Percentiles rank a stretch among this genome's conserved stretches.
Evolutionary conservation across 2,113 vertebrate species (phyloP).

Genomic region (Ranitomeya variabilis): DNA sequence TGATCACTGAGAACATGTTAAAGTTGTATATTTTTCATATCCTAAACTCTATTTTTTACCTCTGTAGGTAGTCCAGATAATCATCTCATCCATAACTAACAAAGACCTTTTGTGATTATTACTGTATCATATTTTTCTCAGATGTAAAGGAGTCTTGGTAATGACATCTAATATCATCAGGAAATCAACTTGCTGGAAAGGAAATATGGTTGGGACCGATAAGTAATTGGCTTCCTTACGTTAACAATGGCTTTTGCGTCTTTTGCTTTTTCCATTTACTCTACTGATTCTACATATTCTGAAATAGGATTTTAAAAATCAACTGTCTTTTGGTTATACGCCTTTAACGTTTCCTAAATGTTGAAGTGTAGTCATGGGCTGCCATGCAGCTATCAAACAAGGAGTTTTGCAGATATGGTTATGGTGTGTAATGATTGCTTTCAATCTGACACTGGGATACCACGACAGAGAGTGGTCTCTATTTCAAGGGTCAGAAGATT

Average conservation of each 20-base stretch:
- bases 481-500: too few relatives aligned
- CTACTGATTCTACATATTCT: background rate
- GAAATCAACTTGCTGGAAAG: conserved; percentile 2
- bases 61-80: background rate
- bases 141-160: background rate
- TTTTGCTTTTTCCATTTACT: background rate
- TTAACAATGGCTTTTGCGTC: background rate
- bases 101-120: background rate
- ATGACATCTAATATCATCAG: background rate
- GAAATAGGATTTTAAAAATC: background rate
- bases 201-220: conserved; percentile 10
- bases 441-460: too few relatives aligned
- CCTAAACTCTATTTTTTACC: background rate
- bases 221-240: background rate
- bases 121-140: background rate
- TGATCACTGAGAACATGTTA: background rate
- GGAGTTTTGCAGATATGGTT: too few relatives aligned
- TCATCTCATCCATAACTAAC: background rate
- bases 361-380: background rate
- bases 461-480: too few relatives aligned
- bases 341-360: too few relatives aligned
- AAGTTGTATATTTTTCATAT: background rate
- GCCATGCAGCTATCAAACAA: too few relatives aligned
- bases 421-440: too few relatives aligned
- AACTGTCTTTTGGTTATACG: too few relatives aligned